Percentiles rank a stretch among this genome's conserved stretches.
Evolutionary conservation across 2,113 vertebrate species (phyloP).

Genomic region (Trogon melanurus): DNA sequence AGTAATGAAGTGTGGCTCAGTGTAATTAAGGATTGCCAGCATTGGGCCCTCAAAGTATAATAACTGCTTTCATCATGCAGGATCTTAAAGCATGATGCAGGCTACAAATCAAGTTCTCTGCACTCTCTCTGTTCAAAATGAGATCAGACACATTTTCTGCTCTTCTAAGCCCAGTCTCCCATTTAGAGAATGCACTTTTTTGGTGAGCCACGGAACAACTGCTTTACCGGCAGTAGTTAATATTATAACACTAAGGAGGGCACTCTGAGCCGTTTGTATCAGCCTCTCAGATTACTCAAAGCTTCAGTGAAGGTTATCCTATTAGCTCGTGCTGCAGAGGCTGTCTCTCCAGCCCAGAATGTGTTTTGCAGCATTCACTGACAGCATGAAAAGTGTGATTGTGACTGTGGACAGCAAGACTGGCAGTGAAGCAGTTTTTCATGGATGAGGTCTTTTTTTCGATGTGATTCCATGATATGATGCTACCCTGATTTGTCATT

Average conservation of each 20-base stretch:
- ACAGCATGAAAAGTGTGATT: not conserved
- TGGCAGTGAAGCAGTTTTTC: not conserved
- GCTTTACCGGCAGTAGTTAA: not conserved
- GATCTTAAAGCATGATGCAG: not conserved
- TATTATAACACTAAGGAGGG: not conserved
- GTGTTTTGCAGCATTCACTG: not conserved
- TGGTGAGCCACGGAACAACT: not conserved
- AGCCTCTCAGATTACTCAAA: not conserved
- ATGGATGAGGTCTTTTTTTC: not conserved
- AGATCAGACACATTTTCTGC: not conserved
- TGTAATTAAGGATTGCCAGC: not conserved
- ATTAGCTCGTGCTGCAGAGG: fast-evolving
- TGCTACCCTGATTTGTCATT: not conserved
- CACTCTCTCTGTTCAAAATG: not conserved
- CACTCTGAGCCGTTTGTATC: not conserved
- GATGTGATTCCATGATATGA: fast-evolving
- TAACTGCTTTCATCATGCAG: not conserved
- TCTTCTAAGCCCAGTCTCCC: not conserved
- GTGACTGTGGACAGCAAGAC: not conserved
- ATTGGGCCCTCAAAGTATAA: not conserved
- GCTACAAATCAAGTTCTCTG: not conserved
- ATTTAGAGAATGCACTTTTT: not conserved
- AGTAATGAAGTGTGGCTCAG: not conserved
- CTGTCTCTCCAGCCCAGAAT: not conserved
- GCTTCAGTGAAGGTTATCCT: not conserved